Percentiles rank a stretch among this genome's conserved stretches.
Evolutionary conservation across 2,888 invertebrate species (phyloP).

Genomic region (Cephus pygmeus): DNA sequence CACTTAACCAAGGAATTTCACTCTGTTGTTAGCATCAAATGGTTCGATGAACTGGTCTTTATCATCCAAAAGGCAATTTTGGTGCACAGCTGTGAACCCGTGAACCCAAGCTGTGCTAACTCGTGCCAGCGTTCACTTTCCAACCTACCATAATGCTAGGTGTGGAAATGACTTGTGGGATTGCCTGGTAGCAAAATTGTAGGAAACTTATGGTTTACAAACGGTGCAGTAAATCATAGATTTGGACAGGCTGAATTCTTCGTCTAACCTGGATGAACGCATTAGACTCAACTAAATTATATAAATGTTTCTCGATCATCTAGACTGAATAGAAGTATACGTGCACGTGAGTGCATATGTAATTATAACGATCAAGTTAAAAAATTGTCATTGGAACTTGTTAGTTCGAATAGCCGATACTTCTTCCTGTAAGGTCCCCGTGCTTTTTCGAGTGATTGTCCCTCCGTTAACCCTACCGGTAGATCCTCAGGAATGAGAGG

Average conservation of each 20-base stretch:
- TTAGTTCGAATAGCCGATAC: neutral
- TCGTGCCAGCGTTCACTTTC: slow-evolving; percentile 6
- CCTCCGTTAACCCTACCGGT: neutral
- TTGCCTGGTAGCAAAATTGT: slow-evolving; percentile 52
- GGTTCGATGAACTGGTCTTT: neutral
- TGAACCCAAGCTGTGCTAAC: neutral
- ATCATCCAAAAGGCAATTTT: slow-evolving; percentile 37
- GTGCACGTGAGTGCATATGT: neutral
- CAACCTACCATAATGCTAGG: slow-evolving; percentile 50
- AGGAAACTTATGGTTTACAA: slow-evolving; percentile 58
- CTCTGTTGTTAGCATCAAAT: neutral
- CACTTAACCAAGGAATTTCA: neutral
- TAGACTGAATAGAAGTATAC: neutral
- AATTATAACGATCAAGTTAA: neutral
- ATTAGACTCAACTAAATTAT: neutral
- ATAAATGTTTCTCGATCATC: neutral
- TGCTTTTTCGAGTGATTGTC: neutral
- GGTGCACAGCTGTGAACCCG: slow-evolving; percentile 39
- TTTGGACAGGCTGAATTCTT: slow-evolving; percentile 23
- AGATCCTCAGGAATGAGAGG: neutral
- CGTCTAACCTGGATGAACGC: neutral
- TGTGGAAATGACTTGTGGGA: slow-evolving; percentile 65
- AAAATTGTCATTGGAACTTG: neutral
- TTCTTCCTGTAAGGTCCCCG: neutral
- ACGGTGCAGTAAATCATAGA: slow-evolving; percentile 57